These are phyloP conservation scores for Mustela nigripes DNA, from an alignment of 2,113 vertebrate genomes.

Conservation along the genomic window DNA sequence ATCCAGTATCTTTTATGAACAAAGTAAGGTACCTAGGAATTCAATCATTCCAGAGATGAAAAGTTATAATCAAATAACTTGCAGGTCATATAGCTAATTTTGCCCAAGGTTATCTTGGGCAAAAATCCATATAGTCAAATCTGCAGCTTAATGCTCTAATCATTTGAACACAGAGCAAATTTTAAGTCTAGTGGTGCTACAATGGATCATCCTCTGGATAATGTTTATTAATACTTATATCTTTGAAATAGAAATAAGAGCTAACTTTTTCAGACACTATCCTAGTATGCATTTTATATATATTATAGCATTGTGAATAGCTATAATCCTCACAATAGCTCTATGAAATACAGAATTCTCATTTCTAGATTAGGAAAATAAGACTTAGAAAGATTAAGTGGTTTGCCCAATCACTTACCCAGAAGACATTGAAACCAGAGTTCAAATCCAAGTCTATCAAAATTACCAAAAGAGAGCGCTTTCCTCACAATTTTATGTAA, in stretches of 20 bases:
- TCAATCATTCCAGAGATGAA: background rate
- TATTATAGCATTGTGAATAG: background rate
- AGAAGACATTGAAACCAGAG: background rate
- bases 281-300: background rate
- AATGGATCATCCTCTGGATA: background rate
- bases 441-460: slow-evolving; percentile 31
- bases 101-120: background rate
- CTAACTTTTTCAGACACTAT: background rate
- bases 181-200: background rate
- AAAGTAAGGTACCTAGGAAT: background rate
- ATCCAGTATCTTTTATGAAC: background rate
- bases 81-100: background rate
- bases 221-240: background rate
- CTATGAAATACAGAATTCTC: background rate
- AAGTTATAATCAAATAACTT: background rate
- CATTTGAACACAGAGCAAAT: background rate
- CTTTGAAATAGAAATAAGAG: slow-evolving; percentile 14
- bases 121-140: background rate
- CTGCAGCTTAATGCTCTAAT: background rate
- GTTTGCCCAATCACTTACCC: background rate
- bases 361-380: slow-evolving; percentile 12
- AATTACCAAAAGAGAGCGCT: background rate
- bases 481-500: background rate
- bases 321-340: background rate
- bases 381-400: slow-evolving; percentile 17